phyloP scores from a whole-genome alignment of 2,113 vertebrate genomes.

The Chrysochloris asiatica region DNA sequence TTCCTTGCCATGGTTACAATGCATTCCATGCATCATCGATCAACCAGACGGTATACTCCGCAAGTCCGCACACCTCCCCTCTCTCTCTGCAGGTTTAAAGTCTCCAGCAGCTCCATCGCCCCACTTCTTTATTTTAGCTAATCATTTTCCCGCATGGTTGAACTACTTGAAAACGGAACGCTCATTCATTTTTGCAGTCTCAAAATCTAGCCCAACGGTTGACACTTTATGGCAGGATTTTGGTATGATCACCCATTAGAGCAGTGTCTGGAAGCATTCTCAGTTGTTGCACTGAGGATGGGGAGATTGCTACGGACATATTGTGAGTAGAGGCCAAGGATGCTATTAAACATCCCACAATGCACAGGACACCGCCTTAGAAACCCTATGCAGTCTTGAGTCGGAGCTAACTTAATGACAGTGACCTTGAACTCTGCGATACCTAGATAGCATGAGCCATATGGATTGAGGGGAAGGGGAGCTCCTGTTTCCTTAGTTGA shows the following conservation, averaged over 20 bases:
- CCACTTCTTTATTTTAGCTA: neutral
- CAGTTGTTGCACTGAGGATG: neutral
- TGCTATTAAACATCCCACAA: neutral
- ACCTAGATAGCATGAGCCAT: neutral
- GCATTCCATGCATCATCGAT: too few relatives aligned
- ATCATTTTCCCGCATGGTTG: neutral
- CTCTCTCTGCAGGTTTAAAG: too few relatives aligned
- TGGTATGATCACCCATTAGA: too few relatives aligned
- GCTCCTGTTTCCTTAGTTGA: neutral
- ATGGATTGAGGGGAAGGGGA: neutral
- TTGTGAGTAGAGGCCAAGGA: neutral
- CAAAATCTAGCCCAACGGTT: neutral
- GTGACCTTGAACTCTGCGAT: too few relatives aligned
- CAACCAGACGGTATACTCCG: too few relatives aligned
- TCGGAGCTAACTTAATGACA: too few relatives aligned
- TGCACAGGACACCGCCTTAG: neutral
- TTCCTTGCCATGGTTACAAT: too few relatives aligned
- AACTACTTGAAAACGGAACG: neutral
- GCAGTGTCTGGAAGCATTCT: neutral
- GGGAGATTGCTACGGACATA: neutral
- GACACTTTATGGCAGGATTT: neutral
- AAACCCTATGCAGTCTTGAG: too few relatives aligned
- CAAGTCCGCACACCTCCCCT: too few relatives aligned
- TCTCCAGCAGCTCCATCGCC: too few relatives aligned
- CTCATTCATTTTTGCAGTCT: neutral